Base-by-base conservation (phyloP, 2,888 invertebrate species). In the Boloria selene region DNA sequence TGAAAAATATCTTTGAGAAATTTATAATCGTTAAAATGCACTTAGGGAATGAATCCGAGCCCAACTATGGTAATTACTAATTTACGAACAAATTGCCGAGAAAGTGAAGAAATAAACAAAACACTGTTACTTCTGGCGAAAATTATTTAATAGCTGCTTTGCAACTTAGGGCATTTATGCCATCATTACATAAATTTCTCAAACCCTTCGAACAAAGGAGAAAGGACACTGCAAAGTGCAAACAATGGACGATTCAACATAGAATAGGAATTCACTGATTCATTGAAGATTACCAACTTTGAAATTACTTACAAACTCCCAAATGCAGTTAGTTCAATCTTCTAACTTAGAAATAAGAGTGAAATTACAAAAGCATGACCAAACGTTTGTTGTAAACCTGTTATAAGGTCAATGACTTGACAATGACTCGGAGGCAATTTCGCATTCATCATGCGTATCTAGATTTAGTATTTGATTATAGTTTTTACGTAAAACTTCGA, bases 391-490 rank as follows among this genome's bases (percentile, higher is more conserved):
- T 44, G 56, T 52, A 67, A 70, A 70, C 70, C 70, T 50, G 70
- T 68, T 70, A 51, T 63, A 53, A 68, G 72, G 72, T 73, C 80
- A 74, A 58, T 64, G 72, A 66, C 70, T 69, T 66, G 73, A 72
- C 80, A 74, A 58, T 69, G 72, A 68, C 70, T 69, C 64, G 64
- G 51, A 65, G 71, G 69, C 64, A 70, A 72, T 75, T 79, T 74
- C 67, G 73, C 64, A 81, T 80, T 77, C 79, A 67, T 58, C 61
- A 65, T 73, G 73, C 73, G 74, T 75, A 71, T 74, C 69, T 73
- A 76, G 74, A 77, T 76, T 75, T 74, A 70, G 68, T 72, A 62
- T 73, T 74, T 74, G 70, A 72, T 68, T 56, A 64, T 54, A 31
- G 3, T 38, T 59, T 59, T 47, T 50, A 59, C n/a, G 49, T 38